phyloP scores from a whole-genome alignment of 2,113 vertebrate species.

The Mesembrinibis cayennensis region DNA sequence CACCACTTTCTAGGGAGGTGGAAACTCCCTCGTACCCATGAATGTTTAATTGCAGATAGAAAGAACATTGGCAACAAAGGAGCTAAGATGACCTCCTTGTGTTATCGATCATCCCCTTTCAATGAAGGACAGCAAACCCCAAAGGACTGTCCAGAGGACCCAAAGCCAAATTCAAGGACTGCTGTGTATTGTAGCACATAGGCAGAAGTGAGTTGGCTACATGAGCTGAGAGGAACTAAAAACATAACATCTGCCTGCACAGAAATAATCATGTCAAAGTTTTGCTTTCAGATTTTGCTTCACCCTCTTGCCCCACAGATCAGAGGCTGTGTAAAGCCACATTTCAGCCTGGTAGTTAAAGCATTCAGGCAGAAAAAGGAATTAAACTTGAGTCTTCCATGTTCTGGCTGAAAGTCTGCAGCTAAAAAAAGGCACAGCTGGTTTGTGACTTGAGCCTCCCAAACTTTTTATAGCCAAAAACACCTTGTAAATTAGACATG shows the following conservation, averaged over 20 bases:
- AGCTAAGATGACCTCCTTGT: not conserved
- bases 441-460: not conserved
- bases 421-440: not conserved
- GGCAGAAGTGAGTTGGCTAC: not conserved
- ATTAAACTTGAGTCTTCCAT: not conserved
- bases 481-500: not conserved
- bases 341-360: not conserved
- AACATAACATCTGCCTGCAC: not conserved
- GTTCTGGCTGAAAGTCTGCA: not conserved
- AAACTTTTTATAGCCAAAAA: not conserved
- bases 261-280: not conserved
- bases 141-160: not conserved
- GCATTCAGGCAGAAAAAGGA: not conserved
- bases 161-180: not conserved
- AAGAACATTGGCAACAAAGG: not conserved
- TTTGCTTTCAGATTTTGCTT: not conserved
- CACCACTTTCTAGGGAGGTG: not conserved
- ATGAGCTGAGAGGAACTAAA: not conserved
- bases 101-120: not conserved
- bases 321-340: not conserved
- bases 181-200: fast-evolving
- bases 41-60: not conserved
- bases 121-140: not conserved
- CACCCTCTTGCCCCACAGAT: not conserved
- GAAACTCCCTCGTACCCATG: fast-evolving